phyloP scores from a whole-genome alignment of 2,113 vertebrate species.

The Carassius auratus region DNA sequence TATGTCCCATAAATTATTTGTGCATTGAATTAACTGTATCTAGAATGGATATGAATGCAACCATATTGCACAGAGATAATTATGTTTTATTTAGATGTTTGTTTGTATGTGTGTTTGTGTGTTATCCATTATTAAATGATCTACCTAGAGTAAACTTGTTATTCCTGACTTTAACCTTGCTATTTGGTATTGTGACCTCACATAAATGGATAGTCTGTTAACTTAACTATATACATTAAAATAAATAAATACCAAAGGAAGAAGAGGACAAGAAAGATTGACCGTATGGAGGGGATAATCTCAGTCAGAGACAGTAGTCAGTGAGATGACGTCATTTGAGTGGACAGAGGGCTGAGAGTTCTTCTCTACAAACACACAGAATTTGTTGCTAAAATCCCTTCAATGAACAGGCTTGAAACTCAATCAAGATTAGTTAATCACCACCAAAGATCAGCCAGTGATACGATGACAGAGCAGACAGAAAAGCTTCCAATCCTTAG shows the following conservation, averaged over 20 bases:
- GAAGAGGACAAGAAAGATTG: neutral
- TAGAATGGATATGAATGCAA: neutral
- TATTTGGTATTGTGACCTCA: neutral
- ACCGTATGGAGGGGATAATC: neutral
- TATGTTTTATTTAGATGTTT: neutral
- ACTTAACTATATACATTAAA: too few relatives aligned
- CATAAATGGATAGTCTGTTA: neutral
- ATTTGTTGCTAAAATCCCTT: too few relatives aligned
- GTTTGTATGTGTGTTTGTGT: neutral
- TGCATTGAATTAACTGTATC: neutral
- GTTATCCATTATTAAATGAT: neutral
- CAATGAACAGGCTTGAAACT: too few relatives aligned
- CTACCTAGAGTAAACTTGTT: neutral
- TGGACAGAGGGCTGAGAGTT: neutral
- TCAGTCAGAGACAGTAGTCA: neutral
- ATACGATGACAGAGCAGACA: constrained; percentile 81
- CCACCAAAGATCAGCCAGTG: neutral
- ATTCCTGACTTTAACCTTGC: neutral
- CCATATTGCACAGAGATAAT: neutral
- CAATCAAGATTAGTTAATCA: constrained; percentile 2
- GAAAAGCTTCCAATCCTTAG: constrained; percentile 59
- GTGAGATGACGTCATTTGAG: neutral
- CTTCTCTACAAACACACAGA: too few relatives aligned
- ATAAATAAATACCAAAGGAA: neutral
- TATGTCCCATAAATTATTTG: neutral